These are phyloP conservation scores for Microtus richardsoni DNA, from an alignment of 2,113 vertebrate genomes.

Conservation along the genomic window DNA sequence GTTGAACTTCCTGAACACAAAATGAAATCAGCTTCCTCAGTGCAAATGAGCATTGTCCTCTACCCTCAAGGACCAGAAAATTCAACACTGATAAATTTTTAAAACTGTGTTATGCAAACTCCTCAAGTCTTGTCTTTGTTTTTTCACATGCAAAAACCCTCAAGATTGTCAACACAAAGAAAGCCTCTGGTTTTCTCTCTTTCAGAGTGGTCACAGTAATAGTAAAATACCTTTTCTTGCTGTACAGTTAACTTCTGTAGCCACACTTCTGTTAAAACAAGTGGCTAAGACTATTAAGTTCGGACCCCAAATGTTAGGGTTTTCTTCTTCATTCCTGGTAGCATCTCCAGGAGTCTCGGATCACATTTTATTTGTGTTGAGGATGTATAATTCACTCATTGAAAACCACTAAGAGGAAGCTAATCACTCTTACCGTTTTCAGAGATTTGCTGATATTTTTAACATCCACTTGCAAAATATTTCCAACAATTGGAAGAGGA, in stretches of 20 bases:
- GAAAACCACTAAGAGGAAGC: not conserved
- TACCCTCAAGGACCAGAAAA: not conserved
- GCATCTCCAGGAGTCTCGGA: not conserved
- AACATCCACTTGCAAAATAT: not conserved
- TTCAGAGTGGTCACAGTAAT: not conserved
- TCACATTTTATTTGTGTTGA: not conserved
- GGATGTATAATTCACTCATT: not conserved
- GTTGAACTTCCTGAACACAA: not conserved
- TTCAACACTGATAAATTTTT: not conserved
- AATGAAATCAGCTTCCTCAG: not conserved
- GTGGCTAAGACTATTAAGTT: not conserved
- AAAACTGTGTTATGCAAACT: not conserved
- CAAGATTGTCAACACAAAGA: not conserved
- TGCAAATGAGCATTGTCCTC: not conserved
- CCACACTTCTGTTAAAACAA: not conserved
- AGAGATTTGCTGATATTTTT: not conserved
- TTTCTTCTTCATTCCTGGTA: not conserved
- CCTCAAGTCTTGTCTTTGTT: too few relatives aligned
- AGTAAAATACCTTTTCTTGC: not conserved
- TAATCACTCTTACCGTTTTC: not conserved
- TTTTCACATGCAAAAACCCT: not conserved
- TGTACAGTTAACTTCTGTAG: not conserved
- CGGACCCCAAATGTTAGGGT: not conserved
- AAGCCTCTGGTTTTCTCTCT: not conserved
- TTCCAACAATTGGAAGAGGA: not conserved